Evolutionary conservation across 2,113 vertebrate species (phyloP), one percentile per base, ranked within the genome.

Genomic region (Empidonax traillii): DNA sequence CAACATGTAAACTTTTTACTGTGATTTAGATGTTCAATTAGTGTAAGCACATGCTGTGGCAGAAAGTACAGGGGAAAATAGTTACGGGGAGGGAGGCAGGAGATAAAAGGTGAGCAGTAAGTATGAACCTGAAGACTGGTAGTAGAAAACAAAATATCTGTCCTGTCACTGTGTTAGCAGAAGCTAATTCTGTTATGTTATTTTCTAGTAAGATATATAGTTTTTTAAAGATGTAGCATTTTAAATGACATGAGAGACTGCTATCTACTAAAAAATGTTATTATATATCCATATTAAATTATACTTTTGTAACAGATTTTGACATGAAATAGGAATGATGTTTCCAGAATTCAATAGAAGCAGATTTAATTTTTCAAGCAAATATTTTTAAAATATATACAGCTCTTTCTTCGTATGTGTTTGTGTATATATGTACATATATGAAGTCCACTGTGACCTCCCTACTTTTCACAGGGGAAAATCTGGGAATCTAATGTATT

Each of bases 21-120:
- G 49, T 81, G 44, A 85, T 90, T 94, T 93, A 41, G 69, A 22
- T 81, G 71, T 63, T 65, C 68, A 75, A 27, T 86, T 96, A 83
- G 27, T 55, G 22, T 56, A 87, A 96, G 37, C 33, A 92, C 39
- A 47, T 35, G 55, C 61, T 5, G 1, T 74, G 46, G 76, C 73
- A 66, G 53, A 44, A 87, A 62, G 30, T 83, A 74, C 14, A 58
- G 22, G 43, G 35, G 35, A 72, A 96, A 88, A 92, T 28, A 73
- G 76, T 80, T 80, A 35, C 2, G 2, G 3, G 11, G 13, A 30
- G 4, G 46, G 9, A 33, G 11, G 17, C 3, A 65, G 47, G 74
- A 79, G 20, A 16, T 39, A 73, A 87, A 85, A 81, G 11, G 10
- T 53, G 51, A 28, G 28, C 68, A 86, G 15, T 46, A 51, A 58